Conservation (phyloP, 2,113 vertebrate species). For the Charina bottae region DNA sequence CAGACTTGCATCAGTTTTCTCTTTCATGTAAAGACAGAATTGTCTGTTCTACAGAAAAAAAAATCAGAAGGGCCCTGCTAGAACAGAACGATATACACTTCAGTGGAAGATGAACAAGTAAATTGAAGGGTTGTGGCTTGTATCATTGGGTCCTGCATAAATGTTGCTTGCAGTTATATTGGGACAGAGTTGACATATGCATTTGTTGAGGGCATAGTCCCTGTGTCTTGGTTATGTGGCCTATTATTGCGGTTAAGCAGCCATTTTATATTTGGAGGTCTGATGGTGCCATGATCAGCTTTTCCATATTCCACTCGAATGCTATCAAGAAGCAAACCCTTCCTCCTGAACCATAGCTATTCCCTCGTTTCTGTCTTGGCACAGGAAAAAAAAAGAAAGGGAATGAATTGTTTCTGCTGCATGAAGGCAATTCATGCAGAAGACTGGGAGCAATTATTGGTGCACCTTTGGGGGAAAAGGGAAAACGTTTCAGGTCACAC, state of each 20-base stretch:
- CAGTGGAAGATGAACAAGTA: background rate
- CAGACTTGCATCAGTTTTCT: background rate
- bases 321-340: background rate
- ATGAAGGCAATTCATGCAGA: background rate
- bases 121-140: background rate
- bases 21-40: background rate
- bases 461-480: background rate
- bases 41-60: background rate
- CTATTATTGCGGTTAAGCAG: background rate
- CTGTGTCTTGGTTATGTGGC: background rate
- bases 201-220: background rate
- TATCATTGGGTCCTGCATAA: background rate
- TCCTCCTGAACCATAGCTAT: background rate
- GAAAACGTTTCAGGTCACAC: too few relatives aligned
- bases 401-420: background rate
- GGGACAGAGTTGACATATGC: background rate
- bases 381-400: background rate
- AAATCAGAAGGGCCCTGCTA: background rate
- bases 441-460: background rate
- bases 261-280: background rate
- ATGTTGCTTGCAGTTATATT: background rate
- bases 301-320: background rate
- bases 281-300: background rate
- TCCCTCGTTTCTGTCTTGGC: background rate
- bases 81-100: background rate